Percentiles rank a stretch among this genome's conserved stretches.
phyloP scores from a whole-genome alignment of 2,888 invertebrate species.

The Drosophila nr. perissopoda region DNA sequence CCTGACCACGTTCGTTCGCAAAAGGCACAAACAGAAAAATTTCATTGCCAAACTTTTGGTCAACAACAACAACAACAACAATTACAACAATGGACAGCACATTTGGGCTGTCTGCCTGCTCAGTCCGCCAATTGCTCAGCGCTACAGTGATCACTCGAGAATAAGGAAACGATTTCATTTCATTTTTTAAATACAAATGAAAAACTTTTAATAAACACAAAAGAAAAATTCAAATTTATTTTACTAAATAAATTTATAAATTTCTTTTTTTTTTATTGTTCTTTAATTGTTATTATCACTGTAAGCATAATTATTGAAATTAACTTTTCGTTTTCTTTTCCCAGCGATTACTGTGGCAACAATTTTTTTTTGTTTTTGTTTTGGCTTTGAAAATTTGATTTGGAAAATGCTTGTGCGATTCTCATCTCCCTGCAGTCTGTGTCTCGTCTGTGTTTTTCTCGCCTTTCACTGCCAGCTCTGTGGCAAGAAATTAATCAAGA shows the following conservation, averaged over 20 bases:
- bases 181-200: background rate
- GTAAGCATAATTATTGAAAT: background rate
- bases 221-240: too few relatives aligned
- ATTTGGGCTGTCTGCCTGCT: background rate
- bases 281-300: background rate
- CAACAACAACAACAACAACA: background rate
- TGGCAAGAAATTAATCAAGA: constrained; percentile 74
- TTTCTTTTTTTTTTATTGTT: background rate
- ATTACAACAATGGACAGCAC: constrained; percentile 15
- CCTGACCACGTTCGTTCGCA: constrained; percentile 33
- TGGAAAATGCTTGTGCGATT: constrained; percentile 67
- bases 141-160: background rate
- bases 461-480: constrained; percentile 42
- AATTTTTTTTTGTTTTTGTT: constrained; percentile 16
- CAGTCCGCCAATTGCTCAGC: background rate
- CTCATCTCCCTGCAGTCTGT: constrained; percentile 3
- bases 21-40: constrained; percentile 40
- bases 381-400: constrained; percentile 71
- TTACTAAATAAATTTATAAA: too few relatives aligned
- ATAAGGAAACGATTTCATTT: background rate
- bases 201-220: background rate
- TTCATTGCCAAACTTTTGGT: constrained; percentile 62
- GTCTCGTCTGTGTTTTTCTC: constrained; percentile 39
- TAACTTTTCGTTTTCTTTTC: background rate
- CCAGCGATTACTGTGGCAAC: background rate